These are phyloP conservation scores for Druon quercuslanigerum DNA, from an alignment of 1,140 invertebrate species.

Conservation along the genomic window DNA sequence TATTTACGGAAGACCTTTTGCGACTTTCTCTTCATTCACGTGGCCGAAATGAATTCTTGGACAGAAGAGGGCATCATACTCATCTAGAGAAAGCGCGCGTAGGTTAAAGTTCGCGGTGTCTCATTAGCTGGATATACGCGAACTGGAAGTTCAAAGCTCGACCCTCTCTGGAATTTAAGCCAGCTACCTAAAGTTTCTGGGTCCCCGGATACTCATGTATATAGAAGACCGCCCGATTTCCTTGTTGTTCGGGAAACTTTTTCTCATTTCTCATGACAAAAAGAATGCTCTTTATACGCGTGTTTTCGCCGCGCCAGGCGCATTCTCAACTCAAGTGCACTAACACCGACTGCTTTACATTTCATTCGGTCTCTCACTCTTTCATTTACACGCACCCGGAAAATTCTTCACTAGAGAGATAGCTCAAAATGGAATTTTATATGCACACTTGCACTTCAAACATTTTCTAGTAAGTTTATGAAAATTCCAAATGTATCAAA, in stretches of 20 bases:
- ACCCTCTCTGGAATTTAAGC: background rate
- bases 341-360: conserved; percentile 18
- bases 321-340: conserved; percentile 21
- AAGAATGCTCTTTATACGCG: conserved; percentile 18
- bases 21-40: conserved; percentile 4
- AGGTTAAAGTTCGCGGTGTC: background rate
- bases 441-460: conserved; percentile 2
- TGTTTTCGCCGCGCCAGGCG: conserved; percentile 9
- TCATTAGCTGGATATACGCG: conserved; percentile 7
- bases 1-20: conserved; percentile 9
- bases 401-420: background rate
- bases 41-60: background rate
- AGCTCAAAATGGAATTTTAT: conserved; percentile 24
- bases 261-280: conserved; percentile 3
- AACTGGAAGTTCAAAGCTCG: background rate
- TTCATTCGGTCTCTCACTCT: conserved; percentile 24
- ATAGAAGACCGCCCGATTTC: background rate
- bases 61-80: background rate
- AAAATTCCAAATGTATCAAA: background rate
- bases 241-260: conserved; percentile 8
- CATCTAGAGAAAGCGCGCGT: background rate
- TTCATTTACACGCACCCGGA: conserved; percentile 16
- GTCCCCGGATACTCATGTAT: background rate
- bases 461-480: background rate
- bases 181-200: background rate